Conservation (phyloP, 2,888 invertebrate genomes). For the Caenorhabditis sinica region DNA sequence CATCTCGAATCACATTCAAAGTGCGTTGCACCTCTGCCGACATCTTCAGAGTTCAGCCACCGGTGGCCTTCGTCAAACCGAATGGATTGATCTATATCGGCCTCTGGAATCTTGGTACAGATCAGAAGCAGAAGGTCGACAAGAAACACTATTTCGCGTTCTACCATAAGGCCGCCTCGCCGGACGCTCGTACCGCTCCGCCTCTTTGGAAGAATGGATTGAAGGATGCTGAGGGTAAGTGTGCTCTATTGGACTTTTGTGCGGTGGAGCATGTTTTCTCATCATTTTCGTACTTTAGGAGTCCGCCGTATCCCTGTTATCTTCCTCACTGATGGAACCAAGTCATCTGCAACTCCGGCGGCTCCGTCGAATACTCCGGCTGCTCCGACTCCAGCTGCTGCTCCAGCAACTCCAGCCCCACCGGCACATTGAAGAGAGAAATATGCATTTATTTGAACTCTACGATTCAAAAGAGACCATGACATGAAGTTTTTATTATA, state of each 20-base stretch:
- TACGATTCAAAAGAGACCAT: not conserved
- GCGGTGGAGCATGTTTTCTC: not conserved
- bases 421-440: not conserved
- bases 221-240: slow-evolving; percentile 26
- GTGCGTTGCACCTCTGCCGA: slow-evolving; percentile 62
- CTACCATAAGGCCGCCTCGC: slow-evolving; percentile 44
- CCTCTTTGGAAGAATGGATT: slow-evolving; percentile 34
- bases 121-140: slow-evolving; percentile 19
- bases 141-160: slow-evolving; percentile 61
- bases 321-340: not conserved
- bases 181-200: slow-evolving; percentile 9
- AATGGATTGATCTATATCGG: slow-evolving; percentile 3
- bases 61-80: slow-evolving; percentile 51
- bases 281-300: slow-evolving; percentile 6
- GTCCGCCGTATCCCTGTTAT: slow-evolving; percentile 28
- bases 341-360: not conserved
- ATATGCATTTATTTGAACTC: not conserved
- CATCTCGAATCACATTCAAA: slow-evolving; percentile 39
- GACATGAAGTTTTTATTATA: not conserved
- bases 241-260: not conserved
- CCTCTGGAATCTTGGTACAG: slow-evolving; percentile 29
- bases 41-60: slow-evolving; percentile 63
- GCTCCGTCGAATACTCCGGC: not conserved
- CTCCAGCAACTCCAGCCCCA: not conserved
- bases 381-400: not conserved